A percentile compares a stretch with the other conserved stretches of the same genome.
phyloP scores from a whole-genome alignment of 1,140 invertebrate genomes.

The Heliothis subflexa region DNA sequence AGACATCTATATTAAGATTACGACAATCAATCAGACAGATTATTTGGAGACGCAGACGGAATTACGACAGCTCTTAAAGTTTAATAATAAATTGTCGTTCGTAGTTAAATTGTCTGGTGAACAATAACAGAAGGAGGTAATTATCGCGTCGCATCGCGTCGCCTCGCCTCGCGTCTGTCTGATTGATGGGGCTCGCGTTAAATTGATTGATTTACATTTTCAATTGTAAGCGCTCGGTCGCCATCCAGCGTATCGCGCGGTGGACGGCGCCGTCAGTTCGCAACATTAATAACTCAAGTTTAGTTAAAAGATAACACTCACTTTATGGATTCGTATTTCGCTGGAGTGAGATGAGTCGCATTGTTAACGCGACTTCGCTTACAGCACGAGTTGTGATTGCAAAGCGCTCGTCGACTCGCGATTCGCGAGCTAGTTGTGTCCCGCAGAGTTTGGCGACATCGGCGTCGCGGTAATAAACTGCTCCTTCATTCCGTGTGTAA shows the following conservation, averaged over 20 bases:
- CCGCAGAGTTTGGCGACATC: not conserved
- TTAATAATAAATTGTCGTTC: constrained; percentile 49
- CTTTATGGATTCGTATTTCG: not conserved
- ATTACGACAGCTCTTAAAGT: constrained; percentile 45
- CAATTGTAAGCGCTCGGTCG: not conserved
- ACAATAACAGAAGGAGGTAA: constrained; percentile 27
- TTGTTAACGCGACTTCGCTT: not conserved
- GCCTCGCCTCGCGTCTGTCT: constrained; percentile 11
- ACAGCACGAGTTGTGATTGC: not conserved
- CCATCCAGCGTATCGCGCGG: not conserved
- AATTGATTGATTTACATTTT: constrained; percentile 57
- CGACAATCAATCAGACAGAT: constrained; percentile 9
- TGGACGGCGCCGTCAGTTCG: not conserved
- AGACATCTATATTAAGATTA: not conserved
- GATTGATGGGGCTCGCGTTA: constrained; percentile 49
- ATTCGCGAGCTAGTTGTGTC: not conserved
- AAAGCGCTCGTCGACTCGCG: not conserved
- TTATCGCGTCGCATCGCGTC: constrained; percentile 19
- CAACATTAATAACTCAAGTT: constrained; percentile 40
- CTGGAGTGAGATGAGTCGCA: not conserved
- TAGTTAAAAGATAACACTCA: constrained; percentile 26
- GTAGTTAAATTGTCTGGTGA: constrained; percentile 5
- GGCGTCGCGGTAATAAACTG: constrained; percentile 38
- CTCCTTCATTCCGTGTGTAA: constrained; percentile 42
- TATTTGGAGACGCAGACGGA: not conserved